Evolutionary conservation across 2,113 vertebrate genomes (phyloP), one percentile per base, ranked within the genome.

Genomic region (Sebastes schlegelii): DNA sequence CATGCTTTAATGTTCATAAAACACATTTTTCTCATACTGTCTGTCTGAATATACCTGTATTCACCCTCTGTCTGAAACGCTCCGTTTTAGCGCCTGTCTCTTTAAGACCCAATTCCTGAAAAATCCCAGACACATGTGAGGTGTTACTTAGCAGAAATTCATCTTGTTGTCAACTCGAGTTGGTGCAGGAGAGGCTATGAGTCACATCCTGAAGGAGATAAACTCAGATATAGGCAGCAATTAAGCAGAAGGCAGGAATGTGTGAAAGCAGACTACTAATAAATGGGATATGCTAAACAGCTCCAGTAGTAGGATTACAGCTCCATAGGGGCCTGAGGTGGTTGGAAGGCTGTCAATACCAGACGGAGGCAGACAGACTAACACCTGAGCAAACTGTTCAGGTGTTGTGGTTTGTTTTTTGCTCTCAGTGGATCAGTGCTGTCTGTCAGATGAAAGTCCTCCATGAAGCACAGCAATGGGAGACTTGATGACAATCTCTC

Each of bases 331-430:
- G 84, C 81, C 77, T 43, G 74, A 76, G 74, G 84, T 85, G 79
- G 76, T 75, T 74, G 83, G 88, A 84, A 85, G 80, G 73, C 81
- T 89, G 84, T 86, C 83, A 68, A 67, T 77, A 90, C 54, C 84
- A 86, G 89, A 86, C 75, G 82, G 82, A 90, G 72, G 84, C 72
- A 83, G 78, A 73, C 76, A 80, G 65, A 68, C 80, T 54, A 76
- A 86, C 83, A 89, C 89, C 83, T 85, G 85, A 89, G 72, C 71
- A 84, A 76, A 82, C 79, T 71, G 66, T 19, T 86, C 70, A 85
- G 83, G 79, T 85, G 87, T 74, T 80, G 61, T 73, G 75, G 57
- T 88, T 78, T 82, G 78, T 78, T 85, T 23, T 26, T 84, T 66
- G 82, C 71, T 86, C 83, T 83, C 57, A 14, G 61, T 66, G 79